Evolutionary conservation across 2,113 vertebrate genomes (phyloP), one percentile per base, ranked within the genome.

Genomic region (Acrocephalus arundinaceus): DNA sequence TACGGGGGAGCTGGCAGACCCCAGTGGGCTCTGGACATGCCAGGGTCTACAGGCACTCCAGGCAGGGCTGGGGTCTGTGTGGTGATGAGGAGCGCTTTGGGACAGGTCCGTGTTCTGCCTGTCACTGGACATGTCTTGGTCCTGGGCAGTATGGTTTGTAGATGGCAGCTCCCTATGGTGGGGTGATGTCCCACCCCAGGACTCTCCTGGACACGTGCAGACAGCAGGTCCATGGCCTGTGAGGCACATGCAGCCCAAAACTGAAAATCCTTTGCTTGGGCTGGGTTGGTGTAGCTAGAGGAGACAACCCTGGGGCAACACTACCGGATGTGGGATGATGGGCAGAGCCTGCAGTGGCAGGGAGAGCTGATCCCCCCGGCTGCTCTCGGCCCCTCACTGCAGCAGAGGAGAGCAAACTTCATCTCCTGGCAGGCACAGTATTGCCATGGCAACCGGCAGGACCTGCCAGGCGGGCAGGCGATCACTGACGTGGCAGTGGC

Each of bases 381-480:
- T 35, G 46, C 43, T 90, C 49, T 68, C 0, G 1, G 63, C 20
- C 90, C 51, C 25, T 93, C 7, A 5, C 25, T 5, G 15, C 7
- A 6, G 70, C 22, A 28, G 4, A 39, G 91, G 76, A 90, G 90
- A 93, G 83, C 35, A 78, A 93, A 85, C 59, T 86, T 80, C 65
- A 59, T 92, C 88, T 92, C 55, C 77, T 80, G 72, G 68, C 83
- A 86, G 86, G 68, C 51, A 3, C 80, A 39, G 68, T 2, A 81
- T 96, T 59, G 68, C 96, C 95, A 96, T 96, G 59, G 83, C 83
- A 96, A 97, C 96, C 4, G 16, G 85, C 79, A 90, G 85, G 90
- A 93, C 19, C 79, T 92, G 93, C 89, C 79, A 68, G 93, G 81
- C 33, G 4, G 86, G 89, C 92, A 87, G 89, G 57, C 22, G 1